Conservation (phyloP, 2,888 invertebrate genomes). For the Ochropleura leucogaster region DNA sequence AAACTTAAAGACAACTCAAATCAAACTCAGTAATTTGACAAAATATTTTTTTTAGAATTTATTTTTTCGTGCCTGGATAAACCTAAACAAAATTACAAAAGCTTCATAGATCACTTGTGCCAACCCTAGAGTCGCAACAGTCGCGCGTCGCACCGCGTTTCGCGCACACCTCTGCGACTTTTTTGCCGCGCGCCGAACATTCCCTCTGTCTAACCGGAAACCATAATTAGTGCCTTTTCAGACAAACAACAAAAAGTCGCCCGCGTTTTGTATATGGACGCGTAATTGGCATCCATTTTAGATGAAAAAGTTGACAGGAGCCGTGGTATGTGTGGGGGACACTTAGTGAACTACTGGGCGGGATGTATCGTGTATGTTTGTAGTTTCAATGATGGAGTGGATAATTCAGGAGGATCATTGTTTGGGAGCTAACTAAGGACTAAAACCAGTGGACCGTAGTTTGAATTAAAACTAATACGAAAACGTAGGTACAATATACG, state of each 20-base stretch:
- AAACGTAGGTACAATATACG: too few relatives aligned
- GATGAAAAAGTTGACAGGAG: slow-evolving; percentile 56
- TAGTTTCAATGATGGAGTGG: background rate
- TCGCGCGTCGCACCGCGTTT: slow-evolving; percentile 58
- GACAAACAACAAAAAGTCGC: slow-evolving; percentile 71
- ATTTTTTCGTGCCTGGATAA: background rate
- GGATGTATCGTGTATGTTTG: slow-evolving; percentile 35
- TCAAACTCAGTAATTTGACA: background rate
- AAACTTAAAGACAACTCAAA: background rate
- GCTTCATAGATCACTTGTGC: background rate
- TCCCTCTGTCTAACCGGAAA: slow-evolving; percentile 70
- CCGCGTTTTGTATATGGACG: slow-evolving; percentile 69
- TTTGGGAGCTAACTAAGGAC: too few relatives aligned
- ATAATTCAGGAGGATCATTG: slow-evolving; percentile 4
- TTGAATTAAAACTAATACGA: too few relatives aligned
- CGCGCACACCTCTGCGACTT: slow-evolving; percentile 74
- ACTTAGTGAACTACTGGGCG: slow-evolving; percentile 61
- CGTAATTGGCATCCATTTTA: slow-evolving; percentile 73
- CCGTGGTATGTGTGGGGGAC: slow-evolving; percentile 57
- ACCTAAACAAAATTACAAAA: background rate
- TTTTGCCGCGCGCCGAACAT: slow-evolving; percentile 71
- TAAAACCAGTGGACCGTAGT: too few relatives aligned
- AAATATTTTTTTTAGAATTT: background rate
- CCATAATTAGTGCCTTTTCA: slow-evolving; percentile 76
- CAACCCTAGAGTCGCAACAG: slow-evolving; percentile 62